Conservation (phyloP, 2,113 vertebrate genomes). For the Nycticebus coucang region DNA sequence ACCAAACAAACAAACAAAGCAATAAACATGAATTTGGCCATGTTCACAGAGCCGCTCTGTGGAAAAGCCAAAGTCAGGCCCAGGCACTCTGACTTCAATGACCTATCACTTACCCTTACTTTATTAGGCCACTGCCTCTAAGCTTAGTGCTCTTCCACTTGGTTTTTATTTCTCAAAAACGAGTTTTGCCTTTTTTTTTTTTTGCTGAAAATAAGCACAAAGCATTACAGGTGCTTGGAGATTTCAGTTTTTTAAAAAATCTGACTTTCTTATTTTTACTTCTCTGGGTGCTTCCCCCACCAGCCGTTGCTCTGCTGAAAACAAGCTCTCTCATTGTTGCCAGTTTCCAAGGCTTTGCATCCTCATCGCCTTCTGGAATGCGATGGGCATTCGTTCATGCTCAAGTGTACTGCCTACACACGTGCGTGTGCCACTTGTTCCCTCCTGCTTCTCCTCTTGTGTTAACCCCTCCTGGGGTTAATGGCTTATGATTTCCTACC, state of each 20-base stretch:
- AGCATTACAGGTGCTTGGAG: slow-evolving; percentile 26
- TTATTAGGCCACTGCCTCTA: not conserved
- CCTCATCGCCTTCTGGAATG: slow-evolving; percentile 22
- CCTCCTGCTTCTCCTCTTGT: not conserved
- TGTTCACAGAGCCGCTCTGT: not conserved
- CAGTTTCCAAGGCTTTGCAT: not conserved
- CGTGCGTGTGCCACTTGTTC: not conserved
- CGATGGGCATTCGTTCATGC: not conserved
- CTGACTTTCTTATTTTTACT: slow-evolving; percentile 55
- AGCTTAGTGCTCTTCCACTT: not conserved
- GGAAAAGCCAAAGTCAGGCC: not conserved
- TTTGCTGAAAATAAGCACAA: slow-evolving; percentile 44
- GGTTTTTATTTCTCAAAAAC: slow-evolving; percentile 43
- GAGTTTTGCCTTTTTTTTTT: slow-evolving; percentile 18
- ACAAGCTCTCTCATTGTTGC: slow-evolving; percentile 10
- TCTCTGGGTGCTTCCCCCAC: not conserved
- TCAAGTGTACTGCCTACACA: not conserved
- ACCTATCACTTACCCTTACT: not conserved
- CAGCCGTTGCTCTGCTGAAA: slow-evolving; percentile 61
- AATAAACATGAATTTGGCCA: not conserved
- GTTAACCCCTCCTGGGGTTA: not conserved
- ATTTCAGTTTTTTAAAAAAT: slow-evolving; percentile 51
- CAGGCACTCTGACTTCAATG: not conserved
- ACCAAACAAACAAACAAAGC: too few relatives aligned
- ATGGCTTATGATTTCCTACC: not conserved